Evolutionary conservation across 1,140 invertebrate species (phyloP), one percentile per base, ranked within the genome.

Genomic region (Drosophila persimilis): DNA sequence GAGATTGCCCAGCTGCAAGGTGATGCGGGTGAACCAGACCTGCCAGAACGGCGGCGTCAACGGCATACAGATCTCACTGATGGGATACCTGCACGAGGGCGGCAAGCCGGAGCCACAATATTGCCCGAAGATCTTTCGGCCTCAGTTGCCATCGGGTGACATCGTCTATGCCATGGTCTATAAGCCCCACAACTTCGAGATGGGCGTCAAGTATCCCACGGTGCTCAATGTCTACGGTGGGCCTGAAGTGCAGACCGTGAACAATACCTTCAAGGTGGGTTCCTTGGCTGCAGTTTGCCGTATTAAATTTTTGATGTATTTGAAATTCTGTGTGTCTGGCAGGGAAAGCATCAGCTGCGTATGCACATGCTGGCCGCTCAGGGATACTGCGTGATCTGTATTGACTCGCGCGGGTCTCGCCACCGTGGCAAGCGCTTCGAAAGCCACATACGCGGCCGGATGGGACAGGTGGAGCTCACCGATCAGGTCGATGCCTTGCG

Each of bases 171-270:
- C 97, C 3, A 97, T 99, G 95, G 95, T 99, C 52, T 98, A 98
- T 92, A 95, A 97, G 77, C 97, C 97, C 0, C 94, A 95, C 77
- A 95, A 95, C 90, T 96, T 95, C 77, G 93, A 95, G 79, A 90
- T 93, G 6, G 95, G 95, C 8, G 92, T 94, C 35, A 96, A 97
- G 65, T 98, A 98, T 93, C 98, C 99, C 1, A 98, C 98, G 1
- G 95, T 99, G 58, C 93, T 99, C 13, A 98, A 99, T 92, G 96
- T 99, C 15, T 99, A 99, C 91, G 99, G 98, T 24, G 98, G 99
- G 11, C 98, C 98, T 0, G 98, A 99, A 92, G 98, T 99, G 24
- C 98, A 99, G 93, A 94, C 99, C 35, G 98, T 99, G 41, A 97
- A 97, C 35, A 99, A 99, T 92, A 96, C 95, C 20, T 99, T 98